Evolutionary conservation across 1,140 invertebrate genomes (phyloP), one percentile per base, ranked within the genome.

Genomic region (Drosophila chauvacae): DNA sequence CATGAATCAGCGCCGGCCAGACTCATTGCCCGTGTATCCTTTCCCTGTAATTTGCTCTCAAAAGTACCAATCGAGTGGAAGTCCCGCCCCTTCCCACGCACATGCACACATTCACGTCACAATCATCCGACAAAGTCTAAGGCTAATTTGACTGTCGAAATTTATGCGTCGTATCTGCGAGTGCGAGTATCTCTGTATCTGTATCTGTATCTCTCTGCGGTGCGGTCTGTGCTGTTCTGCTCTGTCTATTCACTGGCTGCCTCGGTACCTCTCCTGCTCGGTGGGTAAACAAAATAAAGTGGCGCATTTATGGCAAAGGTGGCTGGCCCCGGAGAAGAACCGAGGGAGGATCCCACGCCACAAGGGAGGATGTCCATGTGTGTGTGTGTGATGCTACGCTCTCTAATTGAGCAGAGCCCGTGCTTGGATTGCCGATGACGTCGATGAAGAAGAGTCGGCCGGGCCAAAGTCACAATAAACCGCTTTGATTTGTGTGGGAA

Each of bases 391-490:
- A 56, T 56, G 53, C 37, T 79, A 76, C 79, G 71, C 64, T 84
- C 82, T 90, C 84, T 87, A 90, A 87, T 87, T 84, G 84, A 87
- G 85, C 85, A 90, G 68, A 90, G 66, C 62, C 81, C 80, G 84
- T 86, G 84, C 84, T 80, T 57, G 62, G 82, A 82, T 81, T 87
- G 82, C 79, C 79, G 58, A 87, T 87, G 83, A 86, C 79, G 80
- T 79, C 59, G 50, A 66, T 28, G 70, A 33, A 37, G 74, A 63
- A 58, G 58, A 76, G 37, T 35, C 51, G 53, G 50, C 18, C 47
- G 63, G 75, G 35, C 50, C 56, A 51, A 69, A 78, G 65, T 70
- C 76, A 78, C 75, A 80, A 79, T 79, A 79, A 86, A 81, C 74
- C 79, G 85, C 76, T 84, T 87, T 87, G 72, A 87, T 87, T 90